These are phyloP conservation scores for Caenorhabditis sp. DNA, from an alignment of 2,888 invertebrate genomes.

Conservation along the genomic window DNA sequence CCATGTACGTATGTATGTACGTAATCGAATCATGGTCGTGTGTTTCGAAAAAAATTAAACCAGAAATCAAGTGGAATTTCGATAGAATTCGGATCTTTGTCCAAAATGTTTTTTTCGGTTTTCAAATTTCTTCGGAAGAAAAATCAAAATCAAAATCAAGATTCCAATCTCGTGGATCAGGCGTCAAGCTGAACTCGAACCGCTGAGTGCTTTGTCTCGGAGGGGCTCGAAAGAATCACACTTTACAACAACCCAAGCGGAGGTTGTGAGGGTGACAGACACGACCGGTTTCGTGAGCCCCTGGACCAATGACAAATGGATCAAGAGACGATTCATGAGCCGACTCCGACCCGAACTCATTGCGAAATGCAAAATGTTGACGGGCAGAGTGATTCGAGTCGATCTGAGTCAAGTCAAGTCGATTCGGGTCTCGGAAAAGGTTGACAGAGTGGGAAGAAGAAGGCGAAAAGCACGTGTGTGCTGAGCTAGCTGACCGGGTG, in stretches of 20 bases:
- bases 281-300: neutral
- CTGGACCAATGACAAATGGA: neutral
- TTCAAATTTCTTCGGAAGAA: no score
- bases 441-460: neutral
- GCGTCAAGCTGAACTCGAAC: neutral
- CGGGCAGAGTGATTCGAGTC: no score
- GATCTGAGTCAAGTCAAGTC: no score
- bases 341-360: no score
- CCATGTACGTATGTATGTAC: neutral
- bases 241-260: conserved; percentile 7
- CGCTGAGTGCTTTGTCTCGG: neutral
- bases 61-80: neutral
- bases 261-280: no score
- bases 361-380: neutral
- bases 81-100: no score
- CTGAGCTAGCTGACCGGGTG: conserved; percentile 1
- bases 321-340: neutral
- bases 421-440: neutral
- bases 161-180: neutral
- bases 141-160: no score
- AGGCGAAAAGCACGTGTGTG: conserved; percentile 9
- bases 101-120: no score
- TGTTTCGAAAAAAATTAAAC: neutral
- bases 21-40: neutral
- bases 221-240: neutral